Evolutionary conservation across 2,888 invertebrate genomes (phyloP), one percentile per base, ranked within the genome.

Genomic region (Lasioglossum morio): DNA sequence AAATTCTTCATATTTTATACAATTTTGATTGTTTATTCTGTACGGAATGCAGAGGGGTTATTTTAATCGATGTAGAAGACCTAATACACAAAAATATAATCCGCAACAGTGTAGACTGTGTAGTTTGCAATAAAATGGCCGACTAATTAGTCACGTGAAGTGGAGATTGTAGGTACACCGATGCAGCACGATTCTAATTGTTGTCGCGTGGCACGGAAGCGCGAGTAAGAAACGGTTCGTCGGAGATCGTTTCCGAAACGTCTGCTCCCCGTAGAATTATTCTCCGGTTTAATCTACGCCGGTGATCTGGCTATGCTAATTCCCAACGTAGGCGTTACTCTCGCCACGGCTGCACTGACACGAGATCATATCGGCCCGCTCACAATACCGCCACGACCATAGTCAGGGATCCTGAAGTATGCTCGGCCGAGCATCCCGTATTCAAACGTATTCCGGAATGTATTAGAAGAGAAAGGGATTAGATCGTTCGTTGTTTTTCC

Each of bases 261-360:
- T 77, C 77, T 12, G 63, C 70, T n/a, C 30, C 43, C 5, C 14
- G 66, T 70, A 57, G 69, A 82, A 81, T 86, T 85, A 84, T 86
- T 87, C 77, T 70, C 63, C 10, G 70, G 40, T 57, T 73, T 69
- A 79, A 91, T 91, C 89, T 84, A 10, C 63, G 48, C 79, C 77
- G 66, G 40, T 75, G 84, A 91, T 91, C 90, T 82, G 78, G 75
- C 77, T 88, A 91, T 91, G 91, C 79, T 91, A 91, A 91, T 91
- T 81, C 27, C 74, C 60, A 72, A 76, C 90, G 90, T 89, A 86
- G 91, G 91, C 90, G 91, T 90, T 88, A 81, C 87, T 85, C 80
- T 79, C 74, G 79, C 76, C 86, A 74, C 84, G 79, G 75, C 81
- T 72, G 84, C 87, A 82, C 84, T 81, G 85, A 84, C 88, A 40